Percentiles rank a stretch among this genome's conserved stretches.
Conservation (phyloP, 30 jellyfish, hydroid and myxozoan genomes). For the Aurelia sp. region DNA sequence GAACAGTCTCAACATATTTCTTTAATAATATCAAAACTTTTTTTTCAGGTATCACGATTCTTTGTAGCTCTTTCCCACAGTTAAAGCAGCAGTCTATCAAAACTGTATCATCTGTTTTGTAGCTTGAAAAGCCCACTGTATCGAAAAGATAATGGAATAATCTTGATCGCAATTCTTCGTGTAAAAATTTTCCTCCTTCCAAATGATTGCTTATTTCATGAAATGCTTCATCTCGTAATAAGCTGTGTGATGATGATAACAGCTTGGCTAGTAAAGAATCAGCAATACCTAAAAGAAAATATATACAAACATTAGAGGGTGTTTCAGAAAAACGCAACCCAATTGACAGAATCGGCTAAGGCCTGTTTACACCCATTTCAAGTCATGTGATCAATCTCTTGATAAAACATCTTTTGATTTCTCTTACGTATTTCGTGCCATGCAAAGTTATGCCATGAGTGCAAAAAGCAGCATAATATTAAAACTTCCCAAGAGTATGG, state of each 20-base stretch:
- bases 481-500: no score
- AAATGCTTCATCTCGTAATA: slow-evolving; percentile 18
- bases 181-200: not conserved
- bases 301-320: no score
- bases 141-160: not conserved
- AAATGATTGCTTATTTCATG: slow-evolving; percentile 5
- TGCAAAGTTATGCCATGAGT: no score
- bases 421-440: no score
- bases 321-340: no score
- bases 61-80: not conserved
- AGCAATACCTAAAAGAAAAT: not conserved
- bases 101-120: not conserved
- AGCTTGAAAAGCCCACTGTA: not conserved
- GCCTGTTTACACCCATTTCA: no score
- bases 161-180: not conserved
- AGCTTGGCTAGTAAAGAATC: not conserved
- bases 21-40: not conserved
- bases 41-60: not conserved
- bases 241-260: not conserved
- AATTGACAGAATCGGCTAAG: no score
- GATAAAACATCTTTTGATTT: no score
- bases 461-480: no score
- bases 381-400: no score
- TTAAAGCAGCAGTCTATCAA: slow-evolving; percentile 10
- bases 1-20: not conserved